Evolutionary conservation across 2,888 invertebrate species (phyloP), one percentile per base, ranked within the genome.

Genomic region (Plebejus melissa): DNA sequence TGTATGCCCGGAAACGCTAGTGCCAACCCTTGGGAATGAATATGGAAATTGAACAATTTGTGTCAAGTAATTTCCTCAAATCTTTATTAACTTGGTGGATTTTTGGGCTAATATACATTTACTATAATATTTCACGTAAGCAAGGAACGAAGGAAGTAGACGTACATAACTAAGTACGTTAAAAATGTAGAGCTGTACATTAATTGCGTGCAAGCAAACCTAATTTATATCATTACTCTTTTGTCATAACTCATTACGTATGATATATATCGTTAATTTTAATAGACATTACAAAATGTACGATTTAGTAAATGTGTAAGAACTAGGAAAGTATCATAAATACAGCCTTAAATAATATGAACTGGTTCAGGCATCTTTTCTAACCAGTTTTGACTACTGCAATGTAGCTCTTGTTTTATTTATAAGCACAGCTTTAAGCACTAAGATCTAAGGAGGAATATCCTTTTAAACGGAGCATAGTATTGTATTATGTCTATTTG

Each of bases 1-100:
- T 90, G 88, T 87, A 91, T 90, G 89, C 84, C 85, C 89, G 91
- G 91, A 91, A 90, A 85, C 82, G 79, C 78, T 80, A 82, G 82
- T 86, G 83, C 83, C 84, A 83, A 79, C 80, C 54, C 78, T 78
- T 80, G 82, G 83, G 78, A 80, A 80, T 77, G 77, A 77, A 77
- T 78, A 78, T 75, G 77, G 77, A 77, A 76, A 78, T 77, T 74
- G 77, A 36, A 22, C 41, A 79, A 76, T 76, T 74, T 77, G 77
- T 71, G 74, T 76, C 74, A 54, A 57, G 46, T 22, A 65, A 72
- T 72, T 72, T 72, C 72, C 72, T 54, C 28, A 72, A 28, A 72
- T 54, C 54, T 72, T 72, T 72, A 72, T 72, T 72, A 72, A 28
- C 65, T 13, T 32, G 16, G 65, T 41, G 50, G 13, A 71, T 22